Conservation (phyloP, 2,797 vertebrate genomes). For the Steatocranus sp. region DNA sequence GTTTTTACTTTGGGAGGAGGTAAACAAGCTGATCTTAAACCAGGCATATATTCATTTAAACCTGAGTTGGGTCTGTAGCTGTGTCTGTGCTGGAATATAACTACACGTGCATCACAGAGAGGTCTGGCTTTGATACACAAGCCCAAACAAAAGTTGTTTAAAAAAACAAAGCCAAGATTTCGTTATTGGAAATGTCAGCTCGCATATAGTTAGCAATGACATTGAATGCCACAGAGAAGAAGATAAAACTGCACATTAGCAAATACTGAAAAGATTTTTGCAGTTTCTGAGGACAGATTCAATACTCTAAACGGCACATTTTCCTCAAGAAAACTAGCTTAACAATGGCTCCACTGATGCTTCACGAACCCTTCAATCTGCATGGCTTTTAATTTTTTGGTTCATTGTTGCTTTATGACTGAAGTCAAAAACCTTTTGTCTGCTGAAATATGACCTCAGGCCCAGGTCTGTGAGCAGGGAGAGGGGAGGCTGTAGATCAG, state of each 20-base stretch:
- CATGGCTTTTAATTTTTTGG: conserved; percentile 31
- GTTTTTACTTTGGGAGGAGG: conserved; percentile 63
- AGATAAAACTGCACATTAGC: background rate
- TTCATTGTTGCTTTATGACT: conserved; percentile 54
- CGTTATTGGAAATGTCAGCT: background rate
- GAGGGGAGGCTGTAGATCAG: conserved; percentile 73
- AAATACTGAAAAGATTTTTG: background rate
- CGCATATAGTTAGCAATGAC: background rate
- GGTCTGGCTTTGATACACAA: background rate
- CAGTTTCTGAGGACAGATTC: background rate
- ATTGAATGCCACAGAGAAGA: background rate
- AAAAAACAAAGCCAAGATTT: background rate
- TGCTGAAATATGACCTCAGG: conserved; percentile 70
- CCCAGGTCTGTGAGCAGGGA: conserved; percentile 57
- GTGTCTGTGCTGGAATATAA: conserved; percentile 1
- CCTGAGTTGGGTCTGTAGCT: conserved; percentile 28
- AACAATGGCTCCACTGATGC: background rate
- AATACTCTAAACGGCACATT: background rate
- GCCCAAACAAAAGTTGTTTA: background rate
- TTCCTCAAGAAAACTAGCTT: background rate
- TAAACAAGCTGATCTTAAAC: conserved; percentile 35
- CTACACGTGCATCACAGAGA: background rate
- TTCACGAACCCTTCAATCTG: conserved; percentile 20
- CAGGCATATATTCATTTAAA: conserved; percentile 39
- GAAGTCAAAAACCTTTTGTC: conserved; percentile 72